Evolutionary conservation across 2,113 vertebrate genomes (phyloP), one percentile per base, ranked within the genome.

Genomic region (Tamias sibiricus): DNA sequence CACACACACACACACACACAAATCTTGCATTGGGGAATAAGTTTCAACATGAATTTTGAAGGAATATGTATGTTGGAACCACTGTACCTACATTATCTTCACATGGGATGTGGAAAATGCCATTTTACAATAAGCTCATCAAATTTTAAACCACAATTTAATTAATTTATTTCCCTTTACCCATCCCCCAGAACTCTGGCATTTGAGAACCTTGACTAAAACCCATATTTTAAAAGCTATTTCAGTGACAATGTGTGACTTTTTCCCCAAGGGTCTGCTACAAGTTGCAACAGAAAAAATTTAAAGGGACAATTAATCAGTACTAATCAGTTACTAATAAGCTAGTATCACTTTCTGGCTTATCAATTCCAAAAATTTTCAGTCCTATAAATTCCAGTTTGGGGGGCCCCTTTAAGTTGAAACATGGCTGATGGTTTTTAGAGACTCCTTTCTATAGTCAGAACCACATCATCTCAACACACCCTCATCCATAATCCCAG

Each of bases 401-500:
- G 49, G 81, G 26, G 7, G 81, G 26, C 93, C 94, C 94, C 77
- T 94, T 74, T 95, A 83, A 82, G 64, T 32, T 49, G 49, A 12
- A 37, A 77, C 80, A 19, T 82, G 72, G 57, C 54, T 62, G 62
- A 32, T 49, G 37, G 64, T 57, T 98, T 95, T 77, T 91, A 81
- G 90, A 97, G 94, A 72, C 44, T 74, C 37, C 62, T 76, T 95
- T 32, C 71, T 92, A 26, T 59, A 81, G 85, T 37, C 77, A 59
- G 28, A 75, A 92, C 94, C 79, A 26, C n/a, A 66, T 80, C 40
- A 20, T 94, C 96, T 97, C 96, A 69, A 6, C 76, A 88, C 88
- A 96, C 64, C 82, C 95, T 90, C 95, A 79, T 85, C 77, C 91
- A 42, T 86, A 86, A 47, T 76, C 95, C 98, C 22, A 90, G 1